phyloP scores from a whole-genome alignment of 2,888 invertebrate species.

The Epinotia bilunana region DNA sequence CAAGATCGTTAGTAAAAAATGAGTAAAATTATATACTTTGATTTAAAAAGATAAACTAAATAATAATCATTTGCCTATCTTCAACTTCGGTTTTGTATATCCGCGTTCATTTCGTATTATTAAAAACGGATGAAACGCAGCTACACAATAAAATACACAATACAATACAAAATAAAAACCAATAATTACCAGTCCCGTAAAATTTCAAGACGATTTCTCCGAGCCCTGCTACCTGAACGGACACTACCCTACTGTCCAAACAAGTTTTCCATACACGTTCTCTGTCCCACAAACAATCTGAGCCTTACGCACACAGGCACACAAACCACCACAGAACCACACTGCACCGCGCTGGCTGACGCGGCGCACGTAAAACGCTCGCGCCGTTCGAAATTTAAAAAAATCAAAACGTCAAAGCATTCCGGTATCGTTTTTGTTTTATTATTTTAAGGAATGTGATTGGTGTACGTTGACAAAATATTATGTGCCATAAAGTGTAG shows the following conservation, averaged over 20 bases:
- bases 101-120: too few relatives aligned
- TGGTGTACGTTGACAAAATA: conserved; percentile 61
- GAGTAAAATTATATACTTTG: too few relatives aligned
- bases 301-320: conserved; percentile 59
- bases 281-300: conserved; percentile 79
- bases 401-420: conserved; percentile 62
- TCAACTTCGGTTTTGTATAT: too few relatives aligned
- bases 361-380: conserved; percentile 67
- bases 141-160: too few relatives aligned
- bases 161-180: not conserved
- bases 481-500: conserved; percentile 75
- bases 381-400: conserved; percentile 50
- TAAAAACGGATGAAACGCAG: too few relatives aligned
- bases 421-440: conserved; percentile 60
- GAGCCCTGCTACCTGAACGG: conserved; percentile 49
- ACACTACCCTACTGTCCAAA: conserved; percentile 64
- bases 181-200: not conserved
- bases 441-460: conserved; percentile 75
- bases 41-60: too few relatives aligned
- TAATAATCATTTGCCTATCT: too few relatives aligned
- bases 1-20: too few relatives aligned
- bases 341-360: conserved; percentile 74
- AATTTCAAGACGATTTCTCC: not conserved
- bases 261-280: conserved; percentile 76
- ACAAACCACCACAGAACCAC: conserved; percentile 52